Base-by-base conservation (phyloP, 2,113 vertebrate species). In the Microcebus griseorufus region DNA sequence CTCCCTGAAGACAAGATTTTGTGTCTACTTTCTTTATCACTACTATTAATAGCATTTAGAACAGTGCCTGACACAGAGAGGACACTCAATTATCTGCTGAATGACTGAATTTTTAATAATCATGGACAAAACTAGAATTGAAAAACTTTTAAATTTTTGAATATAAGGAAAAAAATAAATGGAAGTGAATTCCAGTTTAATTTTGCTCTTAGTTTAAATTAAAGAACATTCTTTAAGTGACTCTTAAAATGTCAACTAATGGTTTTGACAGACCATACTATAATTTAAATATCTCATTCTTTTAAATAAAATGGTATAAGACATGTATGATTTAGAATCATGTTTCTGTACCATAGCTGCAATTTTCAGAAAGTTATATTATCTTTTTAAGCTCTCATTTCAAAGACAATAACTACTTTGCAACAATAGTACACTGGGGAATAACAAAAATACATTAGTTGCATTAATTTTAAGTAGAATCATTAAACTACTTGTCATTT, bases 241-340 rank as follows among this genome's bases (percentile, higher is more conserved):
- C 34, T 94, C 64, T 88, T 80, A 86, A 95, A 93, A 98, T 93
- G 29, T 55, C 76, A 95, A 76, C 42, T 91, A 90, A 83, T 92
- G 64, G 45, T 72, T 97, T 60, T 92, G 86, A 90, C 48, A 93
- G 78, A 96, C 82, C 93, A 78, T 25, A 79, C 29, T 3, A 14
- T 93, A 73, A 94, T 80, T 96, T 96, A 94, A 97, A 75, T 73
- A 81, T 81, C 88, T 86, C 65, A 92, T 78, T 94, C 45, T 55
- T 96, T 96, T 89, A 96, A 97, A 88, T 95, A 91, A 97, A 97
- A 90, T 51, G 51, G 45, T 62, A 39, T 45, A 70, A 91, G 67
- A 94, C 81, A 86, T n/a, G 29, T 48, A 67, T 91, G 93, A 96
- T 91, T 96, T 96, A 70, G 42, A 95, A 93, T 93, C 69, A 86